Evolutionary conservation across 2,888 invertebrate species (phyloP), one percentile per base, ranked within the genome.

Genomic region (Lottia gigantea): DNA sequence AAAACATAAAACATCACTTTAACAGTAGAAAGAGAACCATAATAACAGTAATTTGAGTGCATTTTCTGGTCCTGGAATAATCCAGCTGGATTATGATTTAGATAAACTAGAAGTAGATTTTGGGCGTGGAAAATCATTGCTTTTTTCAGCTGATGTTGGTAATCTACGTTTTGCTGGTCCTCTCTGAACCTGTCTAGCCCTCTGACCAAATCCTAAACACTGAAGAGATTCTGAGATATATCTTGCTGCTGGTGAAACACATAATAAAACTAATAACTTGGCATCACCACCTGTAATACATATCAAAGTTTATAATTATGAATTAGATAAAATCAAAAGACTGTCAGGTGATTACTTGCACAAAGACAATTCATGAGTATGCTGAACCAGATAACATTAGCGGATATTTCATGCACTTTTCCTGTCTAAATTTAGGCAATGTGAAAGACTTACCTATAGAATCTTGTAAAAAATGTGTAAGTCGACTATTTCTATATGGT

Each of bases 381-480:
- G n/a, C n/a, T n/a, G n/a, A n/a, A n/a, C n/a, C n/a, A 3, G 31
- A 2, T 3, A 31, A 31, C 6, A 31, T 31, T 31, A 6, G 6
- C 6, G 31, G 31, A 31, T 31, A 31, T 31, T 31, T 31, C 31
- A 31, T 31, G 31, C 31, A 31, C 31, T 31, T n/a, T n/a, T n/a
- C n/a, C n/a, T n/a, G n/a, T n/a, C n/a, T n/a, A n/a, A n/a, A n/a
- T n/a, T n/a, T n/a, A n/a, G n/a, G n/a, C n/a, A n/a, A n/a, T n/a
- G n/a, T n/a, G n/a, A n/a, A n/a, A 46, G 19, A 65, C 78, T 70
- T 72, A 84, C 86, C 86, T 68, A 86, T 85, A 31, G 86, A 84
- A 72, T 86, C 86, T 65, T 85, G 85, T 40, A 86, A 78, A 66
- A 85, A 78, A 73, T 86, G 85, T 11, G 86, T 86, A 7, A 86